Base-by-base conservation (phyloP, 2,113 vertebrate genomes). In the Pleuronectes platessa region DNA sequence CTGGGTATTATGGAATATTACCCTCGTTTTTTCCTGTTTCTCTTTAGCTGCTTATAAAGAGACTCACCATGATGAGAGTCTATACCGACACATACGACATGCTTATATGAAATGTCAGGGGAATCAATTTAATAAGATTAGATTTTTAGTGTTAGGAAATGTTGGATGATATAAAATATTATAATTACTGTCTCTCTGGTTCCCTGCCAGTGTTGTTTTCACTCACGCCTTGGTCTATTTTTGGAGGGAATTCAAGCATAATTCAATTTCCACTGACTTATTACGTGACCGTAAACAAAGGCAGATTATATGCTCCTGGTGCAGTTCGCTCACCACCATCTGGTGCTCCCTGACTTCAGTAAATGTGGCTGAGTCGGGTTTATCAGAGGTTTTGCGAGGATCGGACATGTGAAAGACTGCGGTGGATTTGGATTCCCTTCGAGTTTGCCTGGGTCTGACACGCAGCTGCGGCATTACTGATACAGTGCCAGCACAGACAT, bases 241-340 rank as follows among this genome's bases (percentile, higher is more conserved):
- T 80, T 82, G 53, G 67, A 77, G 59, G 51, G 21, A 69, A 82
- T 65, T 76, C 72, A 86, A 76, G 79, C 79, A 73, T 64, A 72
- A 79, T 61, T 77, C 47, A 37, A 84, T 80, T 86, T 73, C 11
- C 67, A 62, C 65, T 77, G 79, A 86, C 53, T 88, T 76, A 74
- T 83, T 83, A 62, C 55, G 45, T 88, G 73, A 70, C 82, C 78
- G 71, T 71, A 74, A 87, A 84, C 68, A 85, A 85, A 87, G 76
- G 68, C 76, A 15, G 4, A 70, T 79, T 77, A 82, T 70, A 72
- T 71, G 81, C 80, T 82, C 60, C 58, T 59, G 82, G 80, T 78
- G 68, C 70, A 65, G 60, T 40, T 64, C 60, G 61, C 75, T 79
- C 62, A 62, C 40, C 21, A 68, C 81, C 86, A 90, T 90, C 86